phyloP scores from a whole-genome alignment of 2,888 invertebrate genomes.

The Elysia crispata region DNA sequence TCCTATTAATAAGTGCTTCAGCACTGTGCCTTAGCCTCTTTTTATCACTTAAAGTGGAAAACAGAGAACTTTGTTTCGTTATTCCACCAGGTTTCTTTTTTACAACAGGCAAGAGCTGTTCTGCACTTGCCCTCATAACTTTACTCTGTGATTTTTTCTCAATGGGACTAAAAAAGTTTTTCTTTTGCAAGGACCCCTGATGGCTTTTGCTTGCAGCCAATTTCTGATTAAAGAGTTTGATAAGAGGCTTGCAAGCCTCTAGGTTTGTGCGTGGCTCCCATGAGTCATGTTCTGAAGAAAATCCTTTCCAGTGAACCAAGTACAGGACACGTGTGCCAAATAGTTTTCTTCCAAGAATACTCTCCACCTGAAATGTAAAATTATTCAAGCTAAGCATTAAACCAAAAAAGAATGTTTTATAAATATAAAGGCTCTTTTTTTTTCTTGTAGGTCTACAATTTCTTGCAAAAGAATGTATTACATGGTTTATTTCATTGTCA shows the following conservation, averaged over 20 bases:
- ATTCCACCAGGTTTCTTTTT: background rate
- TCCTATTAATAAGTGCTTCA: background rate
- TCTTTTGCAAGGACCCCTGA: background rate
- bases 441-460: no score
- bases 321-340: slow-evolving; percentile 57
- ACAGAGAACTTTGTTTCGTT: background rate
- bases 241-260: slow-evolving; percentile 56
- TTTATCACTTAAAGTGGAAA: background rate
- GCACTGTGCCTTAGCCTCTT: background rate
- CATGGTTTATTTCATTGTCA: no score
- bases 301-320: slow-evolving; percentile 70
- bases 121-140: background rate
- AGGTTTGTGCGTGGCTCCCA: slow-evolving; percentile 71
- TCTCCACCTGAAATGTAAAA: slow-evolving; percentile 62
- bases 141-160: slow-evolving; percentile 22
- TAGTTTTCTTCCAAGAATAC: slow-evolving; percentile 58
- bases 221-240: slow-evolving; percentile 57
- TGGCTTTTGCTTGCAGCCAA: background rate
- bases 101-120: background rate
- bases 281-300: slow-evolving; percentile 64
- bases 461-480: no score
- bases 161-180: no score
- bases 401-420: no score
- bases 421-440: no score
- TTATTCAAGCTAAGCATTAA: no score